These are phyloP conservation scores for Sylvietta virens DNA, from an alignment of 2,113 vertebrate species.

Conservation along the genomic window DNA sequence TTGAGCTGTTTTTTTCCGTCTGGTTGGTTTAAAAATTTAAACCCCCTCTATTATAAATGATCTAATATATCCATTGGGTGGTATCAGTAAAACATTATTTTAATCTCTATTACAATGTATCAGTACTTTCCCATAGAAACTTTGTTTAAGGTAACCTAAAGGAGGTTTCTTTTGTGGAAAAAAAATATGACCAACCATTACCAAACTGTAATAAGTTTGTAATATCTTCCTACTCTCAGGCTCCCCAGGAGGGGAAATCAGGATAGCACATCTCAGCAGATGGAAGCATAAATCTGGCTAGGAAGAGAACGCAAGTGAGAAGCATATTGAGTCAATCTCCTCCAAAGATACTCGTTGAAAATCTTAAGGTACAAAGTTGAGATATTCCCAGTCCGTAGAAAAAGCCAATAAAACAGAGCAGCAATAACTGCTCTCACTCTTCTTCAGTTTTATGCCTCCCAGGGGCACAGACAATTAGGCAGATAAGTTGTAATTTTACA, in stretches of 20 bases:
- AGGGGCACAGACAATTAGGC: background rate
- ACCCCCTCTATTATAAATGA: background rate
- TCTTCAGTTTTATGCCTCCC: slow-evolving; percentile 4
- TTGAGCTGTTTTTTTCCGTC: background rate
- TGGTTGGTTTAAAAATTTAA: background rate
- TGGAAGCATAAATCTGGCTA: background rate
- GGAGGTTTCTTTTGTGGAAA: background rate
- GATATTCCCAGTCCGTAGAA: background rate
- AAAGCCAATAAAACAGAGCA: background rate
- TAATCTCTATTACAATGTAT: background rate
- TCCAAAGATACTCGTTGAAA: background rate
- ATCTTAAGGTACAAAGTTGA: background rate
- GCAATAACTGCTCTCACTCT: background rate
- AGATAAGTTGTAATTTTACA: slow-evolving; percentile 20
- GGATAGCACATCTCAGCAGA: background rate
- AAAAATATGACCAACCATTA: background rate
- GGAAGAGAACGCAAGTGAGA: background rate
- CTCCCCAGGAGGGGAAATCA: background rate
- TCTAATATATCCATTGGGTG: background rate
- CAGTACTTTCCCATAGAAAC: background rate
- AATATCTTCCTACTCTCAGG: background rate
- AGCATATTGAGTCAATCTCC: background rate
- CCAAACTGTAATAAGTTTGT: background rate
- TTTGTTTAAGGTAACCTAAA: background rate
- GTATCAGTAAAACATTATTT: background rate